Conservation (phyloP, 2,797 vertebrate species). For the Xerus rutilus region DNA sequence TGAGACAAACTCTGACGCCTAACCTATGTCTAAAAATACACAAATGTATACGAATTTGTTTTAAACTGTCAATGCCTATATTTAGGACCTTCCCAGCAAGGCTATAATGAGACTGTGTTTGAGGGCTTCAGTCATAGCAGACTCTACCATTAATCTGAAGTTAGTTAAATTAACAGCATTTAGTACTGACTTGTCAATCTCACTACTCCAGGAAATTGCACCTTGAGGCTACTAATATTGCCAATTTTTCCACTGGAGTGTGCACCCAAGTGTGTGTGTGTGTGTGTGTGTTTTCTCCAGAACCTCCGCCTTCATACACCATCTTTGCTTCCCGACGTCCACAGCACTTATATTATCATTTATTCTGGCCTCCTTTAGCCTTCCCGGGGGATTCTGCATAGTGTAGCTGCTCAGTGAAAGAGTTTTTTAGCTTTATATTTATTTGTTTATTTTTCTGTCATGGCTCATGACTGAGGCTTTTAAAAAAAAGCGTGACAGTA, state of each 20-base stretch:
- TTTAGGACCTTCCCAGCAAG: conserved; percentile 91
- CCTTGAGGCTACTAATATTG: conserved; percentile 93
- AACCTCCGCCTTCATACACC: conserved; percentile 87
- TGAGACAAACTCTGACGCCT: conserved; percentile 92
- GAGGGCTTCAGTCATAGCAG: conserved; percentile 89
- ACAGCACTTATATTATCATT: conserved; percentile 94
- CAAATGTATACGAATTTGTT: conserved; percentile 90
- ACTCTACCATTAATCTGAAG: conserved; percentile 93
- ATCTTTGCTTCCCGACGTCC: conserved; percentile 89
- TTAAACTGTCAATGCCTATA: conserved; percentile 92
- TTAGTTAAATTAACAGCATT: conserved; percentile 95
- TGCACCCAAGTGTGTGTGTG: conserved; percentile 74
- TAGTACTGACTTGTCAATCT: conserved; percentile 94
- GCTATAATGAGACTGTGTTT: conserved; percentile 94
- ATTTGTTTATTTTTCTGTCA: conserved; percentile 97
- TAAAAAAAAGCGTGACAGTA: conserved; percentile 91
- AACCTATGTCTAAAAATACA: conserved; percentile 90
- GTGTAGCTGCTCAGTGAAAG: conserved; percentile 92
- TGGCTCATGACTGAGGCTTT: conserved; percentile 92
- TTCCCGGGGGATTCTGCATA: conserved; percentile 89
- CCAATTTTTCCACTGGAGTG: conserved; percentile 90
- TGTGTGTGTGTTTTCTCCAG: conserved; percentile 80
- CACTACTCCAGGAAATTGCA: conserved; percentile 93
- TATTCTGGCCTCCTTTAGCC: conserved; percentile 91
- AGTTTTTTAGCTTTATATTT: conserved; percentile 93